A percentile compares a stretch with the other conserved stretches of the same genome.
Conservation (phyloP, 2,797 vertebrate genomes). For the Saxicola maurus region DNA sequence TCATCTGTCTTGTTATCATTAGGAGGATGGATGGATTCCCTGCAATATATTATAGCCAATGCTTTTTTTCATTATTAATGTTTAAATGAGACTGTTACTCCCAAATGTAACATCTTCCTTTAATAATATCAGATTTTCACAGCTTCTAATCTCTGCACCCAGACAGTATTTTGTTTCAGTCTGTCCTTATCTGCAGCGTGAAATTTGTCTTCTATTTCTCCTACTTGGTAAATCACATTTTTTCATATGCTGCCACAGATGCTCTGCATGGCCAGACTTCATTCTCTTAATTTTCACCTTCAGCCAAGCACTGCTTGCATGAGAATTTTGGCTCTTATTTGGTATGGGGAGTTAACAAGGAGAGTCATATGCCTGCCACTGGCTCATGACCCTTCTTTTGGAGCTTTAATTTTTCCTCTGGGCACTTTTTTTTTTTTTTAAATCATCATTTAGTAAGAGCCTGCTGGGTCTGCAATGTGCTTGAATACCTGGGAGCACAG, state of each 20-base stretch:
- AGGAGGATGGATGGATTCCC: background rate
- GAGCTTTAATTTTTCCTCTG: background rate
- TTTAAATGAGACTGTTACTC: background rate
- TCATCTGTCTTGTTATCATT: slow-evolving; percentile 8
- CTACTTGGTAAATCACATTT: background rate
- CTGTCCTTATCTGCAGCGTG: background rate
- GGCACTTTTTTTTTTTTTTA: background rate
- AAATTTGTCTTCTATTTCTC: slow-evolving; percentile 21
- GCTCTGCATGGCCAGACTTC: background rate
- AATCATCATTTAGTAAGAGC: background rate
- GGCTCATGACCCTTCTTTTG: background rate
- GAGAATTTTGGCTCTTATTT: background rate
- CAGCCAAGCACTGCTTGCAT: background rate
- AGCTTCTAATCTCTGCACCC: background rate
- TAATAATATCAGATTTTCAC: background rate
- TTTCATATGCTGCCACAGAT: background rate
- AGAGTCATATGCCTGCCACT: background rate
- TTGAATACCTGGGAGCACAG: background rate
- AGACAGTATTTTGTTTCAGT: background rate
- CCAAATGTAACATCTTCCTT: background rate
- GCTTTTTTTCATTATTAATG: background rate
- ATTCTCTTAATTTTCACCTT: background rate
- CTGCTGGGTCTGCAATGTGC: background rate
- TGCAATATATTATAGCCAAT: background rate
- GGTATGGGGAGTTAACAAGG: background rate